These are phyloP conservation scores for Helicoverpa assulta DNA, from an alignment of 2,888 invertebrate species.

Conservation along the genomic window DNA sequence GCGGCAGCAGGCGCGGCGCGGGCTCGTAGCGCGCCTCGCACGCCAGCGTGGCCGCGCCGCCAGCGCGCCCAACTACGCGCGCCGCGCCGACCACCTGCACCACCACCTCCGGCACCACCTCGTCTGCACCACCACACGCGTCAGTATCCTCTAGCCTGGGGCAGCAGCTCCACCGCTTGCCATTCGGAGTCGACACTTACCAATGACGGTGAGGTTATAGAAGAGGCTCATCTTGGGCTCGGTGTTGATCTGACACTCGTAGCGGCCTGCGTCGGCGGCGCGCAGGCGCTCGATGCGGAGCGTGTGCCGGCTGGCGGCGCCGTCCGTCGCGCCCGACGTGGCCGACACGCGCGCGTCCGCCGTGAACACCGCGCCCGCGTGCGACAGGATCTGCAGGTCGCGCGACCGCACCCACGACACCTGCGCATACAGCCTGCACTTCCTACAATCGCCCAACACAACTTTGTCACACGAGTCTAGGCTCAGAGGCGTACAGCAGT, in stretches of 20 bases:
- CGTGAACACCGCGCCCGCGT: slow-evolving; percentile 92
- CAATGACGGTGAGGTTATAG: slow-evolving; percentile 91
- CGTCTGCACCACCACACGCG: slow-evolving; percentile 55
- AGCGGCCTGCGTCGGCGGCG: slow-evolving; percentile 91
- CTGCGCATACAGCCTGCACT: slow-evolving; percentile 75
- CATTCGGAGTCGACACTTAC: slow-evolving; percentile 72
- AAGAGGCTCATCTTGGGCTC: slow-evolving; percentile 93
- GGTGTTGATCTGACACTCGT: slow-evolving; percentile 94
- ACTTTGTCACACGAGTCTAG: no score
- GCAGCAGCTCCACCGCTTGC: not conserved
- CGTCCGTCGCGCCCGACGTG: slow-evolving; percentile 77
- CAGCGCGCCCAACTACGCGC: slow-evolving; percentile 64
- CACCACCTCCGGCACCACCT: slow-evolving; percentile 64
- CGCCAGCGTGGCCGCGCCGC: slow-evolving; percentile 74
- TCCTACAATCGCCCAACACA: no score
- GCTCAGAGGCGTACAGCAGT: no score
- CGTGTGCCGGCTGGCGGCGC: slow-evolving; percentile 83
- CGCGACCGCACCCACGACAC: slow-evolving; percentile 93
- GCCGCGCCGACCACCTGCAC: slow-evolving; percentile 57
- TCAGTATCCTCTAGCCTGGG: not conserved
- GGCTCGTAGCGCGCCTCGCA: slow-evolving; percentile 80
- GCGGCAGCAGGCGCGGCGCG: slow-evolving; percentile 67
- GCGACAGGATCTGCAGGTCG: slow-evolving; percentile 93
- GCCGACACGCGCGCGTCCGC: slow-evolving; percentile 92
- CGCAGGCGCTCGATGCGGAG: slow-evolving; percentile 91